These are phyloP conservation scores for Heteromurus nitidus DNA, from an alignment of 2,888 invertebrate species.

Conservation along the genomic window DNA sequence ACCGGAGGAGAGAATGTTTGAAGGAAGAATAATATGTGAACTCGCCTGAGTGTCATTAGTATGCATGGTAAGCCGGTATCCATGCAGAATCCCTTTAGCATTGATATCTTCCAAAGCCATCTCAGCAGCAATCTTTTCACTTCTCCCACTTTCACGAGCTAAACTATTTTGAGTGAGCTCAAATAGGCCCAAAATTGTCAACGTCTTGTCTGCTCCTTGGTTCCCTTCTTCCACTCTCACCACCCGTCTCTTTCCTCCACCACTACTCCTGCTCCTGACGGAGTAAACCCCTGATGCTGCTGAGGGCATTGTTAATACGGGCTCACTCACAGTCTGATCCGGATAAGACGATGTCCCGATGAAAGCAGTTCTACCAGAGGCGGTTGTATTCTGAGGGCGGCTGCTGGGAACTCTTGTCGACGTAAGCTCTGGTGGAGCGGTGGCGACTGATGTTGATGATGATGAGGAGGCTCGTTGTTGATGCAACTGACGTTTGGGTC, in stretches of 20 bases:
- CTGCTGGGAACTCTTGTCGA: neutral
- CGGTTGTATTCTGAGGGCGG: slow-evolving; percentile 17
- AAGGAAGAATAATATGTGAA: slow-evolving; percentile 3
- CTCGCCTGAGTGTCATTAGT: slow-evolving; percentile 91
- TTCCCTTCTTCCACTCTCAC: slow-evolving; percentile 13
- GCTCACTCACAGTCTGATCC: slow-evolving; percentile 9
- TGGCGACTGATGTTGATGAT: slow-evolving; percentile 17
- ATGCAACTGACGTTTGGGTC: slow-evolving; percentile 36
- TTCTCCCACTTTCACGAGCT: slow-evolving; percentile 79
- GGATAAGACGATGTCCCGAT: slow-evolving; percentile 30
- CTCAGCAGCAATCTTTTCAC: slow-evolving; percentile 86
- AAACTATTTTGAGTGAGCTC: slow-evolving; percentile 82
- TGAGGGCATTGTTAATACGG: slow-evolving; percentile 6
- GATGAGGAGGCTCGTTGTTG: slow-evolving; percentile 34
- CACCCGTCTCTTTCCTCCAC: neutral
- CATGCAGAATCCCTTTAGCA: slow-evolving; percentile 80
- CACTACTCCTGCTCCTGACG: neutral
- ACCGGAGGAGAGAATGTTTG: neutral
- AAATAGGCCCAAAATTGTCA: slow-evolving; percentile 84
- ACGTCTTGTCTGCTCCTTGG: slow-evolving; percentile 27
- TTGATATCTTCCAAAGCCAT: slow-evolving; percentile 89
- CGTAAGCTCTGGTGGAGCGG: slow-evolving; percentile 8
- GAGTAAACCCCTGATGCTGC: slow-evolving; percentile 18
- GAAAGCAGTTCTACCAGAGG: slow-evolving; percentile 25
- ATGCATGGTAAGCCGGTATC: slow-evolving; percentile 84